Evolutionary conservation across 2,113 vertebrate genomes (phyloP).

Genomic region (Astatotilapia flaviijosephi): DNA sequence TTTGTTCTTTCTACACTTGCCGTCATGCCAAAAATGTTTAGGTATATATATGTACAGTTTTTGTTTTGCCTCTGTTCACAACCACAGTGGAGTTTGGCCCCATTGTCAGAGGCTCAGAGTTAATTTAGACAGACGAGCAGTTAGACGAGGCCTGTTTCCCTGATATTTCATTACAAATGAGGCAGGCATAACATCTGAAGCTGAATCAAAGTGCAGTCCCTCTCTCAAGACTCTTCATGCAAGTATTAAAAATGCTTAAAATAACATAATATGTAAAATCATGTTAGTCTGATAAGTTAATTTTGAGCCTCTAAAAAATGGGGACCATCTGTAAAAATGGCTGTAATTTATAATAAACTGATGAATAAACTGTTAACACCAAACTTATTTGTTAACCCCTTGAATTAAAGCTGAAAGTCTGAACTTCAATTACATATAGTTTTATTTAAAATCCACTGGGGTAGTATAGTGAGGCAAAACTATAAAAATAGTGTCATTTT

Average conservation of each 20-base stretch:
- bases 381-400: background rate
- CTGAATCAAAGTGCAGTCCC: background rate
- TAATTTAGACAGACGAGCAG: background rate
- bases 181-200: background rate
- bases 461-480: background rate
- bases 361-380: background rate
- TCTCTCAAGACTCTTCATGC: background rate
- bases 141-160: background rate
- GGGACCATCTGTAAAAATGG: background rate
- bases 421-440: background rate
- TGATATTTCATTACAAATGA: background rate
- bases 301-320: background rate
- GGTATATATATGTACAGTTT: background rate
- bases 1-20: background rate
- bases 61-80: background rate
- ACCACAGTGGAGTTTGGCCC: background rate
- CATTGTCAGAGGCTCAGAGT: background rate
- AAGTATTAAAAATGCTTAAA: background rate
- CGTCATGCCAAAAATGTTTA: background rate
- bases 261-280: background rate
- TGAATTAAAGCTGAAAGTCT: background rate
- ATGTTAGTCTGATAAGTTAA: background rate
- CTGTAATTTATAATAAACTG: background rate
- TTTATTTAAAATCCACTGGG: background rate
- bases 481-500: background rate